Conservation (phyloP, 2,888 invertebrate species). For the Mythimna loreyi region DNA sequence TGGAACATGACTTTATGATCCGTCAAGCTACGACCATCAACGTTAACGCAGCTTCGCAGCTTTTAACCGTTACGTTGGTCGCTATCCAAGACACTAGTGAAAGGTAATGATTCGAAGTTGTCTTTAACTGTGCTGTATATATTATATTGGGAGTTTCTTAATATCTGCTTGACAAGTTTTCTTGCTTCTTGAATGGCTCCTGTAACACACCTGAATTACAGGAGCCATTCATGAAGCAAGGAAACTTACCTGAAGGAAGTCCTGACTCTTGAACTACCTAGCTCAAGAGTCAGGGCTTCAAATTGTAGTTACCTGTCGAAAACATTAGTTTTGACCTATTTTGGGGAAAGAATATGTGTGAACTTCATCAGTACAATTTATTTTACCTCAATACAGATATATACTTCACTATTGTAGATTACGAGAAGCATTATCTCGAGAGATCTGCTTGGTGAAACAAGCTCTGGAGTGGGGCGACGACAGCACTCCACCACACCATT, state of each 20-base stretch:
- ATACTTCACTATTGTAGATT: slow-evolving; percentile 71
- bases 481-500: slow-evolving; percentile 86
- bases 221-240: too few species aligned
- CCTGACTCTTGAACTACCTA: too few species aligned
- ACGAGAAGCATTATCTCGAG: slow-evolving; percentile 81
- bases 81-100: slow-evolving; percentile 90
- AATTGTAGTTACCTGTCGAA: too few species aligned
- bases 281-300: too few species aligned
- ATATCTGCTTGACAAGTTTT: not conserved
- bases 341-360: too few species aligned
- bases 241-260: too few species aligned
- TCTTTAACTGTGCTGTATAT: not conserved
- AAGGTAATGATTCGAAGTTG: slow-evolving; percentile 75
- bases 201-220: too few species aligned
- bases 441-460: slow-evolving; percentile 86
- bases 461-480: slow-evolving; percentile 88
- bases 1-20: slow-evolving; percentile 89
- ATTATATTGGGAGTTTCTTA: not conserved
- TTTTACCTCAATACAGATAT: too few species aligned
- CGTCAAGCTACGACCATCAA: slow-evolving; percentile 89
- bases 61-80: slow-evolving; percentile 89
- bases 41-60: slow-evolving; percentile 89
- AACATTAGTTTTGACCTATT: too few species aligned
- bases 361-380: too few species aligned
- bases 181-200: too few species aligned